These are phyloP conservation scores for Urophycis tenuis DNA, from an alignment of 2,797 vertebrate genomes.

Conservation along the genomic window DNA sequence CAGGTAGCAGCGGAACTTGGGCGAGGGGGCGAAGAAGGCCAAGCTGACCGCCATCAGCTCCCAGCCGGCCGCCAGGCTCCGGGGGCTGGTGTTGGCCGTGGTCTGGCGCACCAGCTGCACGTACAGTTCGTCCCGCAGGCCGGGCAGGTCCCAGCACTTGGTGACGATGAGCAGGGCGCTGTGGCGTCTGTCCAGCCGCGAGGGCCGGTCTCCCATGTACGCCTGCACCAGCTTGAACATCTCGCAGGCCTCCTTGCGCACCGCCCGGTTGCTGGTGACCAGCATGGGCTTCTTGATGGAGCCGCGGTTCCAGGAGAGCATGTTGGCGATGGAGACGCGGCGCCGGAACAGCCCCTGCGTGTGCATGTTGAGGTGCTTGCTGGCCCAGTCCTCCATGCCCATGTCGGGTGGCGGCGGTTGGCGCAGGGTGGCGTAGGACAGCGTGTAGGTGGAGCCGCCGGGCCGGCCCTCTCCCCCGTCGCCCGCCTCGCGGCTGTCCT, in stretches of 20 bases:
- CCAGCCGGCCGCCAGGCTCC: slow-evolving; percentile 82
- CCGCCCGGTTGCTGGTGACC: slow-evolving; percentile 79
- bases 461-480: slow-evolving; percentile 48
- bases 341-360: slow-evolving; percentile 86
- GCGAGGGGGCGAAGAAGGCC: slow-evolving; percentile 87
- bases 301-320: slow-evolving; percentile 86
- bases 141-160: slow-evolving; percentile 87
- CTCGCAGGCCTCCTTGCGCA: slow-evolving; percentile 87
- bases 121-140: slow-evolving; percentile 84
- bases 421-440: slow-evolving; percentile 74
- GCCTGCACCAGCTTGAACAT: slow-evolving; percentile 89
- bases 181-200: slow-evolving; percentile 77
- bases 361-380: slow-evolving; percentile 89
- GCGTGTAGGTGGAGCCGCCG: slow-evolving; percentile 61
- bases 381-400: slow-evolving; percentile 88
- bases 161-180: slow-evolving; percentile 77
- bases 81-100: slow-evolving; percentile 76
- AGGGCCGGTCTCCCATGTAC: slow-evolving; percentile 88
- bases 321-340: slow-evolving; percentile 84
- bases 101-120: slow-evolving; percentile 87
- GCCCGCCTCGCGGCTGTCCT: slow-evolving; percentile 51
- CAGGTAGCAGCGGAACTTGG: slow-evolving; percentile 87
- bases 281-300: slow-evolving; percentile 92
- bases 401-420: slow-evolving; percentile 72
- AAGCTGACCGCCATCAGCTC: slow-evolving; percentile 88